These are phyloP conservation scores for Helleia helle DNA, from an alignment of 2,888 invertebrate genomes.

Conservation along the genomic window DNA sequence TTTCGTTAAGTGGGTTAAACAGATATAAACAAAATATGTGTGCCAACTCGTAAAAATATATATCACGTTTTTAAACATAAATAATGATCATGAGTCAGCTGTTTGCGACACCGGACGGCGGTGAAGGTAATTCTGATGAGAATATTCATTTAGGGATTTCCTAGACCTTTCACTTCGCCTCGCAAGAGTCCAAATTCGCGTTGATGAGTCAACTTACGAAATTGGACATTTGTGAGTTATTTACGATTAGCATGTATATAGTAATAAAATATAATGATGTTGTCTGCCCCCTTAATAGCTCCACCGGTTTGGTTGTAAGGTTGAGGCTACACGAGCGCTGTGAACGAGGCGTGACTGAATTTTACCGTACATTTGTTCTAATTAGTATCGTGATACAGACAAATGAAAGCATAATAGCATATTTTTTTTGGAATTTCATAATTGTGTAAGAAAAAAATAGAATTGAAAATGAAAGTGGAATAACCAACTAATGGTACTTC, in stretches of 20 bases:
- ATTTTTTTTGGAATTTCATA: no score
- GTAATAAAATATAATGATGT: neutral
- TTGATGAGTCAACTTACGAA: conserved; percentile 12
- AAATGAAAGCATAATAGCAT: no score
- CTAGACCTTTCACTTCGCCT: conserved; percentile 16
- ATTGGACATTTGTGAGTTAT: conserved; percentile 10
- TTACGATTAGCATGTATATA: conserved; percentile 4
- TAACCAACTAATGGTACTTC: no score
- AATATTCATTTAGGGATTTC: conserved; percentile 17
- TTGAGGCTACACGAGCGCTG: no score
- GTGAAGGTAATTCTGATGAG: conserved; percentile 15
- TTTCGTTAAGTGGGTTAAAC: conserved; percentile 1
- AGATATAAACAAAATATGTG: neutral
- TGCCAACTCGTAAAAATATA: neutral
- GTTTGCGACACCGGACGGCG: conserved; percentile 1
- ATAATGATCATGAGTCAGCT: conserved; percentile 4
- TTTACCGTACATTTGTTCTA: no score
- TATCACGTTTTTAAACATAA: neutral
- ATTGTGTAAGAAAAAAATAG: no score
- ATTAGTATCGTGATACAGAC: no score
- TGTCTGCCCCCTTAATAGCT: neutral
- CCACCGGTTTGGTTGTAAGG: neutral
- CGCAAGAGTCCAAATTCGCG: no score
- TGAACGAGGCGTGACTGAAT: no score
- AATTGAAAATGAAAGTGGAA: no score